Base-by-base conservation (phyloP, 1,140 invertebrate genomes). In the Charaxes varanes region DNA sequence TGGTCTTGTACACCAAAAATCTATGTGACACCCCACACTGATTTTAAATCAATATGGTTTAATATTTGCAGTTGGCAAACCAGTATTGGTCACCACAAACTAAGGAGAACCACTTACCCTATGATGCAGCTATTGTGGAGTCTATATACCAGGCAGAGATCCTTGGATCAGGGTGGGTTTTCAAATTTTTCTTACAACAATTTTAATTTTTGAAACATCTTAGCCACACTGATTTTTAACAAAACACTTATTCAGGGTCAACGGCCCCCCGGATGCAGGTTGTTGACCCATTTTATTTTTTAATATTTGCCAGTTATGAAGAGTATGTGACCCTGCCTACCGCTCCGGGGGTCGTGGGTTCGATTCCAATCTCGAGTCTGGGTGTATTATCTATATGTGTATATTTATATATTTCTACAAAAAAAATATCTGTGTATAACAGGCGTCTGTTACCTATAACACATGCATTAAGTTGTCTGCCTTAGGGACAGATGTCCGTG, bases 31-130 rank as follows among this genome's bases (percentile, higher is more conserved):
- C 27, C 59, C 63, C 64, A 56, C 62, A 73, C 65, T 72, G 77
- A 81, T 79, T 80, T 32, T 10, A 70, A 72, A 67, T 80, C 70
- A 62, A 60, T 59, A 76, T 81, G 70, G 73, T 50, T 53, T 44
- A 38, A 40, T 66, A 44, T 68, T 82, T 85, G 53, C 65, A 96
- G 94, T 84, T 96, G 41, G 94, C 94, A 3, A 91, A 91, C 53
- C 89, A 94, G 69, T 95, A 96, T 70, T 97, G 95, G 96, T 91
- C 93, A 1, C 93, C 93, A 1, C 89, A 94, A 61, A 91, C 92
- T 0, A 82, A 86, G 33, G 85, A 88, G 6, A 84, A 88, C 5
- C 91, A 93, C 80, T 62, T 88, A 49, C 86, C 90, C 14, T 96
- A 90, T 67, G 88, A 93, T 85, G 62, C 89, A 11, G 78, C 90